Conservation (phyloP, 2,113 vertebrate genomes). For the Lutjanus erythropterus region DNA sequence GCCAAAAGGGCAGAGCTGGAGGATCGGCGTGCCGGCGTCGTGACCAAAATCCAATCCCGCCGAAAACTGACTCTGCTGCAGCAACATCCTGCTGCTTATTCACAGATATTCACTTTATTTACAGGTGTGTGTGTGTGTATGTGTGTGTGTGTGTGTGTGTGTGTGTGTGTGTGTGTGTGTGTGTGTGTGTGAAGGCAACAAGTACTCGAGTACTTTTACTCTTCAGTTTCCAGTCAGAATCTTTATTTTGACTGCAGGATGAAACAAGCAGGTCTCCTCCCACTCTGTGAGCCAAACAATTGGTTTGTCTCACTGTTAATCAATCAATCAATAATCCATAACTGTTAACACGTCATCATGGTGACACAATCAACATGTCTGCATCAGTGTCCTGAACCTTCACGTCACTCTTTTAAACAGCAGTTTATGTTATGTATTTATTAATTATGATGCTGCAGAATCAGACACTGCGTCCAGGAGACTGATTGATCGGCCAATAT, state of each 20-base stretch:
- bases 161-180: too few species aligned
- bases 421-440: too few species aligned
- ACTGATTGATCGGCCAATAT: too few species aligned
- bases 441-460: too few species aligned
- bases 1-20: slow-evolving; percentile 51
- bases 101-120: too few species aligned
- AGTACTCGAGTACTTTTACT: background rate
- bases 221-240: background rate
- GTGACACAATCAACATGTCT: too few species aligned
- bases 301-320: background rate
- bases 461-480: too few species aligned
- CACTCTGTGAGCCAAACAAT: too few species aligned
- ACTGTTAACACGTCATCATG: too few species aligned
- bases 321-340: background rate
- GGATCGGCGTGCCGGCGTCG: background rate
- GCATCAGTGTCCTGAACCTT: too few species aligned
- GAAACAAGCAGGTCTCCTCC: background rate
- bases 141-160: too few species aligned
- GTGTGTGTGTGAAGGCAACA: background rate
- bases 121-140: background rate
- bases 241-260: background rate
- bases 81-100: background rate
- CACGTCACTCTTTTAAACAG: too few species aligned
- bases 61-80: slow-evolving; percentile 3
- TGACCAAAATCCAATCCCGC: slow-evolving; percentile 7